Base-by-base conservation (phyloP, 2,113 vertebrate genomes). In the Siniperca knerii region DNA sequence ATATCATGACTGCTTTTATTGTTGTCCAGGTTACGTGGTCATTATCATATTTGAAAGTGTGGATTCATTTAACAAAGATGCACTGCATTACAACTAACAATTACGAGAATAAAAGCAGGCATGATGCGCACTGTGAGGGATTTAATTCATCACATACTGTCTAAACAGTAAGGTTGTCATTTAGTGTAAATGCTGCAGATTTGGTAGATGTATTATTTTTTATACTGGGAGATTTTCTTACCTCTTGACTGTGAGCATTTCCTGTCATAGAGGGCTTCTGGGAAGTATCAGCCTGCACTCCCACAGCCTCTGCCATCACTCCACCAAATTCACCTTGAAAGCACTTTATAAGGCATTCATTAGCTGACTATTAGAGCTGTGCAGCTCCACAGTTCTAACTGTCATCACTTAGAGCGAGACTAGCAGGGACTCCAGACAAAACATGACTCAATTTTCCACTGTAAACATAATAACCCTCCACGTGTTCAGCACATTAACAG, bases 391-490 rank as follows among this genome's bases (percentile, higher is more conserved):
- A 2, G 21, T 46, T 57, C 71, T 21, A 4, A 73, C 60, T 68
- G 72, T 83, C 76, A 83, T 75, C 67, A 77, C 70, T 25, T 40
- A 23, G 12, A 64, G 46, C 4, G 13, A 75, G 75, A 33, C 64
- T 21, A 44, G 72, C 62, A 48, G 25, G 44, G 55, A 80, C 75
- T 84, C 58, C 83, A 88, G 90, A 92, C 86, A 40, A 65, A 75
- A 71, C 68, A 75, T 88, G 88, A 90, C 74, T 86, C 88, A 91
- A 68, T 85, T 86, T 88, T 88, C 88, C 90, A 79, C 78, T 69
- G 84, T 85, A 81, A 91, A 87, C 90, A 85, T 85, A 48, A 85
- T 55, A 52, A 74, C 52, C 66, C 54, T 75, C 18, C 72, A 73
- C 60, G 33, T 6, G 2, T 33, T 77, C 61, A 69, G 81, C 70